Conservation (phyloP, 64 coral and sea anemone genomes). For the Montipora sp. region DNA sequence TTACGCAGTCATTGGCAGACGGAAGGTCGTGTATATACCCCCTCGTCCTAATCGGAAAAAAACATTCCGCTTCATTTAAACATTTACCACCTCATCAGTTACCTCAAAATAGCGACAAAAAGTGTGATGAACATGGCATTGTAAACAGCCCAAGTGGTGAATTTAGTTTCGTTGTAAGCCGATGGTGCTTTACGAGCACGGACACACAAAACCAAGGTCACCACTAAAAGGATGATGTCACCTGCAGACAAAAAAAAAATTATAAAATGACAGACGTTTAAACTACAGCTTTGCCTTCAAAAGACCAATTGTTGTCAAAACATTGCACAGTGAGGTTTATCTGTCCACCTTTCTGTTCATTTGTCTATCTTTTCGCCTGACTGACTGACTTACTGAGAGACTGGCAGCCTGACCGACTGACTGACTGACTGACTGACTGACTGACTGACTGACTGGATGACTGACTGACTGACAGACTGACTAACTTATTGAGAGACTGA, state of each 20-base stretch:
- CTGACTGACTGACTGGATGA: too few species aligned
- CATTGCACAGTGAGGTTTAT: too few species aligned
- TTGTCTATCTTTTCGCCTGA: neutral
- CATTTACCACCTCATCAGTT: too few species aligned
- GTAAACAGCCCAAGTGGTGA: conserved; percentile 94
- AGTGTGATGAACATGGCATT: conserved; percentile 91
- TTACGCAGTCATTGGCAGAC: too few species aligned
- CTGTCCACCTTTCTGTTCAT: neutral
- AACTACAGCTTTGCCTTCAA: neutral
- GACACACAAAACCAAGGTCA: conserved; percentile 82
- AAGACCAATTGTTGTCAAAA: neutral
- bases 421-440: too few species aligned
- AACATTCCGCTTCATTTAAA: too few species aligned
- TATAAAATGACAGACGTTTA: neutral
- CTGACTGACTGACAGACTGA: too few species aligned
- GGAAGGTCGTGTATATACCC: too few species aligned
- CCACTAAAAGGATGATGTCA: conserved; percentile 72
- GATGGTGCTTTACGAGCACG: conserved; percentile 92
- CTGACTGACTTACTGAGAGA: neutral
- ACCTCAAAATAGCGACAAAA: conserved; percentile 88
- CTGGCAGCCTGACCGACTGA: neutral
- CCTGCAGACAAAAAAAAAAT: conserved; percentile 16
- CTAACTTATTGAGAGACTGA: too few species aligned
- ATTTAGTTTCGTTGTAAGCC: conserved; percentile 88
- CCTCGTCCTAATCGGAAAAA: too few species aligned